These are phyloP conservation scores for Aphaenogaster rudis DNA, from an alignment of 1,140 invertebrate genomes.

Conservation along the genomic window DNA sequence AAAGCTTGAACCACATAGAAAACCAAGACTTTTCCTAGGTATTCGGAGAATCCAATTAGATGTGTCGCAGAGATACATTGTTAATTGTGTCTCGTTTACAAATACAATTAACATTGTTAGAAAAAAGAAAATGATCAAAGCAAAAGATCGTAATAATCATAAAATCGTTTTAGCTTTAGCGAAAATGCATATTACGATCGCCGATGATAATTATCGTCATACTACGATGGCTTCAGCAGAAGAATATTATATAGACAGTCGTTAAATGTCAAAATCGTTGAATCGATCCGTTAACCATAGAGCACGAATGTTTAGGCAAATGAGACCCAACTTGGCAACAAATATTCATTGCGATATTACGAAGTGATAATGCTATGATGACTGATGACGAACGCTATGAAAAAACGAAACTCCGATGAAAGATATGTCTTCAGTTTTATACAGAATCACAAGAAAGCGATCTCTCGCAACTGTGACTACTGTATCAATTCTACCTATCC, in stretches of 20 bases:
- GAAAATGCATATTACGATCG: neutral
- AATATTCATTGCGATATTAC: neutral
- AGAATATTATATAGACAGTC: conserved; percentile 10
- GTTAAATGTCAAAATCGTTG: conserved; percentile 42
- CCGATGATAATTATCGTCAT: neutral
- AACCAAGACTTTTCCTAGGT: neutral
- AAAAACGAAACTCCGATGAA: neutral
- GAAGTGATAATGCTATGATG: neutral
- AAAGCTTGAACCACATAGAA: neutral
- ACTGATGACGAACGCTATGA: neutral
- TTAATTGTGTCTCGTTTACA: neutral
- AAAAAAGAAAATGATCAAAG: neutral
- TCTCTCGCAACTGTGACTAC: neutral
- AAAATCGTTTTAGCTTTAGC: neutral
- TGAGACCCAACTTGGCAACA: neutral
- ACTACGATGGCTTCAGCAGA: conserved; percentile 32
- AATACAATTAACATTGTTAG: neutral
- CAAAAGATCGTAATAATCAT: neutral
- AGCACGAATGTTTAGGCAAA: neutral
- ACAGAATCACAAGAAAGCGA: neutral
- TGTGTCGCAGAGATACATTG: neutral
- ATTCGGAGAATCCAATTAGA: neutral
- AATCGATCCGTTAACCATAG: conserved; percentile 43
- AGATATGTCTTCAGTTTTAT: neutral
- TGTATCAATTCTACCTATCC: neutral